Conservation (phyloP, 2,113 vertebrate genomes). For the Hyaena hyaena region DNA sequence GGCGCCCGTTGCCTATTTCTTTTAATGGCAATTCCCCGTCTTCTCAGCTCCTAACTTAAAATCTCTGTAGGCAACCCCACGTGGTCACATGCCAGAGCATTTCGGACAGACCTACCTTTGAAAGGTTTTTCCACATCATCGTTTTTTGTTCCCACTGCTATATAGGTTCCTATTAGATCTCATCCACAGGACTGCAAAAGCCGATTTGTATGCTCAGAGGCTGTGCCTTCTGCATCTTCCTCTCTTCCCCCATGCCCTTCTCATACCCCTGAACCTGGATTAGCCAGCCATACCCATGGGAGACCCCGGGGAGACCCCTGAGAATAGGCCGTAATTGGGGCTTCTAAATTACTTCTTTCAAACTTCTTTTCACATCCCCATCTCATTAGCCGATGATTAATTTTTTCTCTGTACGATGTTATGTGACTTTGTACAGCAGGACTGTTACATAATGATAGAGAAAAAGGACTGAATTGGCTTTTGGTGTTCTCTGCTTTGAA, state of each 20-base stretch:
- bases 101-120: background rate
- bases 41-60: background rate
- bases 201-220: background rate
- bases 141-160: background rate
- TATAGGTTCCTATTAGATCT: background rate
- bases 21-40: background rate
- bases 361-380: conserved; percentile 59
- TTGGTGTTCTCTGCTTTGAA: background rate
- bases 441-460: conserved; percentile 37
- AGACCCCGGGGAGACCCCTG: background rate
- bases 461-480: background rate
- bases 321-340: conserved; percentile 51
- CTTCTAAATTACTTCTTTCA: conserved; percentile 63
- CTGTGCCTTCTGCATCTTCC: background rate
- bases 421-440: conserved; percentile 49
- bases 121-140: background rate
- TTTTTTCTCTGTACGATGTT: conserved; percentile 60
- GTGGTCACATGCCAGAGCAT: background rate
- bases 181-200: background rate
- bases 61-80: background rate
- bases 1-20: background rate
- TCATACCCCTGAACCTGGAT: background rate
- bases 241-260: rapidly evolving
- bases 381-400: conserved; percentile 71
- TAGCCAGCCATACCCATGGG: background rate